Evolutionary conservation across 2,888 invertebrate genomes (phyloP), one percentile per base, ranked within the genome.

Genomic region (Dolichopus griseipennis): DNA sequence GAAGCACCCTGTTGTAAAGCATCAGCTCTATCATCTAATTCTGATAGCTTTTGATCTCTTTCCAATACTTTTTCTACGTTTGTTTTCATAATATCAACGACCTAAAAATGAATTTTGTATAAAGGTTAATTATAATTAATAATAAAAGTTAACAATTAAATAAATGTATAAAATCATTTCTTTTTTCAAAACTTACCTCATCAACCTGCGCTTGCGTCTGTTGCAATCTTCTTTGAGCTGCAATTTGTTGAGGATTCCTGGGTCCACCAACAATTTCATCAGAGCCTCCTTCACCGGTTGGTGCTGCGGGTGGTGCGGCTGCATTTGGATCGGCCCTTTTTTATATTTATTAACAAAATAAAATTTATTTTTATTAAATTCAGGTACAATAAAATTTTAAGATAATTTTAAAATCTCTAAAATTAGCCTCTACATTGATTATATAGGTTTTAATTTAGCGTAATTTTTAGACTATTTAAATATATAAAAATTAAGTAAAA

Each of bases 51-150:
- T 78, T 92, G 92, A 85, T 97, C 97, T 78, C 97, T 86, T 83
- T 97, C 96, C 73, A 97, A 83, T 22, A 97, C 97, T 81, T 96
- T 97, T 78, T 97, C 96, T 66, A 97, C 96, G 81, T 97, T 97
- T 68, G 92, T 88, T 82, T 92, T 90, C 97, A 97, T 97, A 72
- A 97, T 97, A 73, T 91, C 93, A 70, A 94, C 93, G 72, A 94
- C 94, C 87, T 80, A n/a, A 18, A 37, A 90, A 77, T 71, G 52
- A 12, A 12, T 20, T 9, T 34, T 34, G 9, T n/a, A n/a, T 7
- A 34, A 7, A 34, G 34, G 5, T 7, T 9, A 34, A 34, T 34
- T 4, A 64, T 6, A 5, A n/a, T 5, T 10, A 33, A 33, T 64
- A 64, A 27, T 27, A 22, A 33, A 27, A 27, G 4, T 12, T 15